A percentile compares a stretch with the other conserved stretches of the same genome.
phyloP scores from a whole-genome alignment of 1,140 invertebrate species.

The Colletes gigas region DNA sequence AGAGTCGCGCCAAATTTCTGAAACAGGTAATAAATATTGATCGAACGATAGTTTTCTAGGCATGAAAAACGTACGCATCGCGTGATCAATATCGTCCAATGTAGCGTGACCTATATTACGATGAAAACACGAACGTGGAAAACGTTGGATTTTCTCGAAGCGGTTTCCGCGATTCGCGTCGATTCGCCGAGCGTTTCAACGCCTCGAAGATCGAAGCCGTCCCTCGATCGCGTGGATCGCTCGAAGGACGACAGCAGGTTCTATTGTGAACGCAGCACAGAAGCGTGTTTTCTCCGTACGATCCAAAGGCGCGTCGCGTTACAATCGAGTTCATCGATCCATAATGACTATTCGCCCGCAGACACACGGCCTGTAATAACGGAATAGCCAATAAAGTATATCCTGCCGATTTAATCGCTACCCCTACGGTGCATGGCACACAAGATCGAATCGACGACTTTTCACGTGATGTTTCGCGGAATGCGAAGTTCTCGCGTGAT shows the following conservation, averaged over 20 bases:
- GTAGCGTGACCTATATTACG: background rate
- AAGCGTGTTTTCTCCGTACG: constrained; percentile 10
- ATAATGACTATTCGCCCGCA: constrained; percentile 47
- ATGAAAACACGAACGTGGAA: background rate
- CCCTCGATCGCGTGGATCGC: background rate
- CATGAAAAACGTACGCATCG: background rate
- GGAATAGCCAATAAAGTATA: constrained; percentile 49
- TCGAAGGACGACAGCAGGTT: background rate
- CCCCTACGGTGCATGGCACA: background rate
- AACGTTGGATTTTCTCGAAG: background rate
- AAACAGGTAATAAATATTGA: background rate
- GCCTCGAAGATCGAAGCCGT: too few relatives aligned
- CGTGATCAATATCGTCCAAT: constrained; percentile 1
- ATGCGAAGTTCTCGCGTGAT: constrained; percentile 32
- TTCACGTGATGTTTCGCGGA: constrained; percentile 21
- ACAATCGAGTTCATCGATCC: constrained; percentile 58
- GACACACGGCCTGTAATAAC: constrained; percentile 37
- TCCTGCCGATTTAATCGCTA: constrained; percentile 44
- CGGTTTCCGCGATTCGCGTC: background rate
- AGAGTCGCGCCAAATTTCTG: too few relatives aligned
- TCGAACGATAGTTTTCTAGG: background rate
- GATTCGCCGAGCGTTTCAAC: too few relatives aligned
- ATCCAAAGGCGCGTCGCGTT: constrained; percentile 21
- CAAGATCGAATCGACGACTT: constrained; percentile 19
- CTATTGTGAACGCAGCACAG: background rate